Evolutionary conservation across 2,888 invertebrate species (phyloP), one percentile per base, ranked within the genome.

Genomic region (Limnephilus rhombicus): DNA sequence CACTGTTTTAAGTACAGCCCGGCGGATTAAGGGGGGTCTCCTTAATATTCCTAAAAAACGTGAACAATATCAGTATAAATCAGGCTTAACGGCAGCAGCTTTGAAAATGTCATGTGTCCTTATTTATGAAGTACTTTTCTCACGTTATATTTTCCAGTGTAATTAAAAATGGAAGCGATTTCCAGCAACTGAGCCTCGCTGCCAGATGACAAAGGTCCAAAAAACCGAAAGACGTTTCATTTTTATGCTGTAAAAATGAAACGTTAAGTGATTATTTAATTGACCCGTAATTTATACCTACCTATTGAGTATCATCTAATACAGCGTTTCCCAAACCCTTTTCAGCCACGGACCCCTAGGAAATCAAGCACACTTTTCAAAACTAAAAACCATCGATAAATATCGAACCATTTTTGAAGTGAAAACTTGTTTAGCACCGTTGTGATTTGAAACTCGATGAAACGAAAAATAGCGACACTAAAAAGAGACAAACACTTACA

Each of bases 101-200:
- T 90, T 91, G 88, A 86, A 87, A 91, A 91, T 93, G 93, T 93
- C 93, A 93, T 92, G 90, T 91, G 93, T 93, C 93, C 92, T 93
- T 93, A 93, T 93, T 93, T 93, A 93, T 93, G 93, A 93, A 93
- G 93, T 93, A 92, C 92, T 92, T 92, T 93, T 87, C 92, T 91
- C 90, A 91, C 91, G 92, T 91, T 90, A 80, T 90, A 88, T 93
- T 92, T 92, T 89, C 91, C 90, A 87, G 85, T 80, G 92, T 92
- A 93, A 93, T 93, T 93, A 93, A 93, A 93, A 92, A 92, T 85
- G 90, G 53, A 90, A 85, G 49, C 91, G 90, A 89, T 92, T 83
- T 68, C 89, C 49, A 53, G 82, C 91, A 85, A 53, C 90, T 86
- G 92, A 88, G 89, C 92, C 85, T 41, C 89, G 80, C 80, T 87